Evolutionary conservation across 1,140 invertebrate species (phyloP).

Genomic region (Formica selysi): DNA sequence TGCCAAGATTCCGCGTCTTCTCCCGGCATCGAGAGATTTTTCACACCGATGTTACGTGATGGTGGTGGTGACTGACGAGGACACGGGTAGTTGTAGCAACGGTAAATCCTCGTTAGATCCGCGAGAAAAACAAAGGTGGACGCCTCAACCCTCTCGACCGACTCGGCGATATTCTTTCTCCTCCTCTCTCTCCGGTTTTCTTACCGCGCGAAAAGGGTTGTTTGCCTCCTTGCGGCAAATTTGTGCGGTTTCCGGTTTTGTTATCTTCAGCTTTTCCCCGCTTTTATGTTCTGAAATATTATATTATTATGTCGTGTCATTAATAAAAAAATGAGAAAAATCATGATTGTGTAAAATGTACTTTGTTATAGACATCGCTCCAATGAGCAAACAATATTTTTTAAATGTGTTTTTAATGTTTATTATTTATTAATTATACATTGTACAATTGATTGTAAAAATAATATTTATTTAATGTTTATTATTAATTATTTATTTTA

Average conservation of each 20-base stretch:
- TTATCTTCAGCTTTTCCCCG: neutral
- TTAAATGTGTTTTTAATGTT: too few relatives aligned
- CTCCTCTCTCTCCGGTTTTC: conserved; percentile 22
- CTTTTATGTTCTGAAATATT: conserved; percentile 38
- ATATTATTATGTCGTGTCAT: conserved; percentile 10
- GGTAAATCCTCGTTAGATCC: conserved; percentile 83
- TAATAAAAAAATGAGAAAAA: conserved; percentile 5
- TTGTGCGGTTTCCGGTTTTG: conserved; percentile 37
- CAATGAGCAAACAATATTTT: too few relatives aligned
- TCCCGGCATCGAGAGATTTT: conserved; percentile 47
- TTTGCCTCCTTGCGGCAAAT: conserved; percentile 24
- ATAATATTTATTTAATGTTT: too few relatives aligned
- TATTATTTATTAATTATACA: too few relatives aligned
- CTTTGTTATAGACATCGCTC: neutral
- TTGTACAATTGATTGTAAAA: too few relatives aligned
- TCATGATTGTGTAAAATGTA: neutral
- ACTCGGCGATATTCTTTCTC: conserved; percentile 54
- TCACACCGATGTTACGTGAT: conserved; percentile 11
- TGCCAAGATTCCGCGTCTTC: conserved; percentile 36
- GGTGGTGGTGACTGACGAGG: conserved; percentile 31
- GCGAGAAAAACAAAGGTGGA: conserved; percentile 77
- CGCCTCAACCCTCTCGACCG: conserved; percentile 25
- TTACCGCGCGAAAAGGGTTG: conserved; percentile 38
- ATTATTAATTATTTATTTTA: too few relatives aligned
- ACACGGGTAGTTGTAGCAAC: conserved; percentile 48